Evolutionary conservation across 2,797 vertebrate species (phyloP).

Genomic region (Nannoperca australis): DNA sequence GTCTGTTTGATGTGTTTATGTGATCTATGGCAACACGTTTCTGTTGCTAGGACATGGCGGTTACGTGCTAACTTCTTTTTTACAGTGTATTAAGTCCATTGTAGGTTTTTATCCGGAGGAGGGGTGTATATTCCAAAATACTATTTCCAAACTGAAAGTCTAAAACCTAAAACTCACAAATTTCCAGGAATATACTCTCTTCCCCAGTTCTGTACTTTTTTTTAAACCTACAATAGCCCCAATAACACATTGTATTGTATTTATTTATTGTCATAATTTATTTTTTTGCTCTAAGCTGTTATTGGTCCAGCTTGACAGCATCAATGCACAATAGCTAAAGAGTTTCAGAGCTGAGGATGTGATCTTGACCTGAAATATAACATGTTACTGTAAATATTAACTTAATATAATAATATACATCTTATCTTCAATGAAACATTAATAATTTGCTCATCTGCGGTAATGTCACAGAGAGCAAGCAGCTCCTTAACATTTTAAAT

Average conservation of each 20-base stretch:
- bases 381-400: neutral
- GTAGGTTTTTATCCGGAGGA: too few relatives aligned
- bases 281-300: neutral
- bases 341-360: neutral
- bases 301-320: neutral
- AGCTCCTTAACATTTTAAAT: neutral
- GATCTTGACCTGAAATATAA: neutral
- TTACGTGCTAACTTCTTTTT: neutral
- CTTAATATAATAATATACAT: too few relatives aligned
- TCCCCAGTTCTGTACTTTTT: too few relatives aligned
- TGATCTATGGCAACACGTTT: neutral
- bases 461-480: neutral
- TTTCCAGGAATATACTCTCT: too few relatives aligned
- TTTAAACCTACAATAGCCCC: too few relatives aligned
- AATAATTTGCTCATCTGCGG: neutral
- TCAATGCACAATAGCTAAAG: neutral
- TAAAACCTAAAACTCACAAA: too few relatives aligned
- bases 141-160: too few relatives aligned
- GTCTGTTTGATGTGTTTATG: slow-evolving; percentile 15
- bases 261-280: too few relatives aligned
- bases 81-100: too few relatives aligned
- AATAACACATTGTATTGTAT: too few relatives aligned
- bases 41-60: neutral
- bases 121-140: too few relatives aligned
- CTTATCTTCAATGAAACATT: neutral